Evolutionary conservation across 2,888 invertebrate species (phyloP).

Genomic region (Emmelina monodactyla): DNA sequence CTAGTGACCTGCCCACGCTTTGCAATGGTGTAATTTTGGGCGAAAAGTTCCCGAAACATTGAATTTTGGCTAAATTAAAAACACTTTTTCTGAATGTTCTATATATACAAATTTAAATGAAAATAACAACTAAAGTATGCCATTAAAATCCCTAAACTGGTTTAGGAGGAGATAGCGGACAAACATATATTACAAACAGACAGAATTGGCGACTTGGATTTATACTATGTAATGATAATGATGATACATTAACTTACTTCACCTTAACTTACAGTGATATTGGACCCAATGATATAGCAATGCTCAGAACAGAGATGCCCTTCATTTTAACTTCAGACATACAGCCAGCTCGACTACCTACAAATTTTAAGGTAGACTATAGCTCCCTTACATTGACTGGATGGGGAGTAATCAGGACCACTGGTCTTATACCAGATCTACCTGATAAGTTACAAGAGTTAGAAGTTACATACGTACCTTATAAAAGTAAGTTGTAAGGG

Average conservation of each 20-base stretch:
- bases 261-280: slow-evolving; percentile 36
- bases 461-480: slow-evolving; percentile 38
- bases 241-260: neutral
- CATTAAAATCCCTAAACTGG: too few relatives aligned
- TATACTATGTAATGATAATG: too few relatives aligned
- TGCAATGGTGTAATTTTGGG: too few relatives aligned
- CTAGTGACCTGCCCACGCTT: too few relatives aligned
- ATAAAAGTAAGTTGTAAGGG: slow-evolving; percentile 34
- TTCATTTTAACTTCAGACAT: slow-evolving; percentile 39
- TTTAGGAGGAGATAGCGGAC: too few relatives aligned
- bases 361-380: slow-evolving; percentile 22
- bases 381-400: slow-evolving; percentile 41
- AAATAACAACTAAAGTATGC: too few relatives aligned
- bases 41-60: too few relatives aligned
- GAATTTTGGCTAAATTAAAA: too few relatives aligned
- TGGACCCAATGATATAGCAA: slow-evolving; percentile 61
- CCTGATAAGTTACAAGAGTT: slow-evolving; percentile 54
- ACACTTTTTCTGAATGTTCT: too few relatives aligned
- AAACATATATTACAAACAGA: too few relatives aligned
- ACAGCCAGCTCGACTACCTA: slow-evolving; percentile 50
- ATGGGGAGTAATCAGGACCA: slow-evolving; percentile 56
- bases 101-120: too few relatives aligned
- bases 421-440: slow-evolving; percentile 34
- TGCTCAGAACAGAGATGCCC: slow-evolving; percentile 39
- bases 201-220: too few relatives aligned